Evolutionary conservation across 35 echinoderm and acorn worm genomes (phyloP).

Genomic region (Ptychodera flava): DNA sequence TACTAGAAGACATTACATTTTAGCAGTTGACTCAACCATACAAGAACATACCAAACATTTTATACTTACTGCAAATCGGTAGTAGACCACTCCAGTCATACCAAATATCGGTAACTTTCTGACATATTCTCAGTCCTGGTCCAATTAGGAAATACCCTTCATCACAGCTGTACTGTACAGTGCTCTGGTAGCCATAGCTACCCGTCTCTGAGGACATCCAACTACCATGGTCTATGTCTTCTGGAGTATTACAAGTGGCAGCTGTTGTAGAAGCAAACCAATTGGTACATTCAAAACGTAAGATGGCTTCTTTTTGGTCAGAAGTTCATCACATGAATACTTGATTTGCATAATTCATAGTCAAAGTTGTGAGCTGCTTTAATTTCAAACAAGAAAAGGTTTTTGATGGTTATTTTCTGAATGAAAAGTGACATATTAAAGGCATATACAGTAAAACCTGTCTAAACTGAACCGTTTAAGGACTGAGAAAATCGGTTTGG

Average conservation of each 20-base stretch:
- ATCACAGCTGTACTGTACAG: not conserved
- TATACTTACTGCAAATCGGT: constrained; percentile 12
- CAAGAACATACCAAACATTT: not conserved
- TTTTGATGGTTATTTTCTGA: no score
- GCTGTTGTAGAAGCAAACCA: not conserved
- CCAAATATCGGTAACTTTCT: not conserved
- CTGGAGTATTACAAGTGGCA: not conserved
- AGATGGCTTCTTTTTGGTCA: not conserved
- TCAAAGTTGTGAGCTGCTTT: no score
- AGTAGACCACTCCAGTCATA: not conserved
- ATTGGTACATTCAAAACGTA: not conserved
- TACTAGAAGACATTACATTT: no score
- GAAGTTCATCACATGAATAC: no score
- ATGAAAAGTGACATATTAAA: no score
- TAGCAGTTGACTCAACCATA: no score
- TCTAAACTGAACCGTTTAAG: no score
- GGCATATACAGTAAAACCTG: no score
- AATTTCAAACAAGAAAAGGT: no score
- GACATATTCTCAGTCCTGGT: not conserved
- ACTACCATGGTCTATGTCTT: not conserved
- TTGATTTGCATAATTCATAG: no score
- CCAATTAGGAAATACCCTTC: constrained; percentile 5
- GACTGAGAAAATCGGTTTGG: no score
- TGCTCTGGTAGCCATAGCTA: not conserved
- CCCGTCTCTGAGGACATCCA: not conserved